Conservation (phyloP, 2,888 invertebrate species). For the Agelastica alni region DNA sequence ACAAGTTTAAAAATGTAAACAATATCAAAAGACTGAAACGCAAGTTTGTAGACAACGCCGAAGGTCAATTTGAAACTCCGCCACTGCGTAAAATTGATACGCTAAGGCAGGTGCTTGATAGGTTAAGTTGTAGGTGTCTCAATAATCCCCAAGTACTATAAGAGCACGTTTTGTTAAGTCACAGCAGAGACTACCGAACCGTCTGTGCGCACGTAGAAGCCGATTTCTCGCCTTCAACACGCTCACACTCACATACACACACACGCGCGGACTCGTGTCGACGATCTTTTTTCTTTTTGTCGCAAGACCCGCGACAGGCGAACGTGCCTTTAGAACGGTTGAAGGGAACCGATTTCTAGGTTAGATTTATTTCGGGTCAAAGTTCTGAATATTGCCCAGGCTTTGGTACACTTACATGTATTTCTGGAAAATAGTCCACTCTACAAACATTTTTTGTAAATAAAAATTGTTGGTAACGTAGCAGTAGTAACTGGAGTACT, state of each 20-base stretch:
- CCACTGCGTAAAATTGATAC: constrained; percentile 8
- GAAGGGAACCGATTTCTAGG: constrained; percentile 5
- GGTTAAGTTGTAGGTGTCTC: constrained; percentile 17
- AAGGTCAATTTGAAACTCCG: too few relatives aligned
- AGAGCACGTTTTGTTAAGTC: constrained; percentile 15
- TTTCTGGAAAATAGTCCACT: too few relatives aligned
- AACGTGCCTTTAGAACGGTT: constrained; percentile 26
- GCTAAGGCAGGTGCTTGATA: constrained; percentile 13
- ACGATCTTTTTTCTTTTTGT: constrained; percentile 18
- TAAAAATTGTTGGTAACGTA: too few relatives aligned
- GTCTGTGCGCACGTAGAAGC: constrained; percentile 10
- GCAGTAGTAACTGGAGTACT: too few relatives aligned
- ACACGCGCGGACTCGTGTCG: constrained; percentile 12
- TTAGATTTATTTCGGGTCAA: constrained; percentile 16
- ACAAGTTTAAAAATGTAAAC: too few relatives aligned
- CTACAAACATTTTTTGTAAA: too few relatives aligned
- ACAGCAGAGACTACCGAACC: constrained; percentile 6
- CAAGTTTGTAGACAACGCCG: too few relatives aligned
- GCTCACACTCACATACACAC: constrained; percentile 4
- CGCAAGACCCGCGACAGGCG: constrained; percentile 16
- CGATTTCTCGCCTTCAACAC: constrained; percentile 7
- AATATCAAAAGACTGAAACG: too few relatives aligned
- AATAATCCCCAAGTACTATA: constrained; percentile 5
- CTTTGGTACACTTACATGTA: background rate
- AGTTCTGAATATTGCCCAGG: constrained; percentile 7